These are phyloP conservation scores for Phylloscopus trochiloides DNA, from an alignment of 2,113 vertebrate genomes.

Conservation along the genomic window DNA sequence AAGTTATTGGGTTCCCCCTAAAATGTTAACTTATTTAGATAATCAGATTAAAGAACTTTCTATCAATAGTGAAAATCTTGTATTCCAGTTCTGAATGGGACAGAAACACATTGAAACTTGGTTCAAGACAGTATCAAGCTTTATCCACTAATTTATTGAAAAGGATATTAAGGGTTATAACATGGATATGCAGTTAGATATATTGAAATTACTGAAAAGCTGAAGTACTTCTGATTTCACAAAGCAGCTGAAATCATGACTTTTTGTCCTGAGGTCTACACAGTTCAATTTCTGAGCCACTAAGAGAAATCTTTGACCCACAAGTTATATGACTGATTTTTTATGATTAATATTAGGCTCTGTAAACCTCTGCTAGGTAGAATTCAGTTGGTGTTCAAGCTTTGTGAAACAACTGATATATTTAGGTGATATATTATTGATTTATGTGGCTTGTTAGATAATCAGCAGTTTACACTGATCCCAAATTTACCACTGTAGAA, in stretches of 20 bases:
- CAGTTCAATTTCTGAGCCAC: not conserved
- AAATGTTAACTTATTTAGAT: not conserved
- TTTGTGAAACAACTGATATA: not conserved
- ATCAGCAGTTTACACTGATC: not conserved
- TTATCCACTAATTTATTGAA: not conserved
- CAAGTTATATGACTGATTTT: not conserved
- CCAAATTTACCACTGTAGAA: not conserved
- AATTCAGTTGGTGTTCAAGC: not conserved
- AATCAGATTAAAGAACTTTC: not conserved
- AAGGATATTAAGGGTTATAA: not conserved
- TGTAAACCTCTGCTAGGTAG: not conserved
- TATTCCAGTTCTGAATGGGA: not conserved
- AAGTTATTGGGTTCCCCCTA: not conserved
- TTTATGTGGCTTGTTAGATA: not conserved
- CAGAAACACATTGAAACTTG: not conserved
- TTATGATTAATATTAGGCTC: not conserved
- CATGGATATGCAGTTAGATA: fast-evolving
- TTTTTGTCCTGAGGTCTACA: not conserved
- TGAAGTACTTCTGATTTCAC: not conserved
- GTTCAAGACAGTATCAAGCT: not conserved
- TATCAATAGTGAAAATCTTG: not conserved
- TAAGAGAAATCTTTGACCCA: not conserved
- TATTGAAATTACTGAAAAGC: not conserved
- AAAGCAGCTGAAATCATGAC: not conserved
- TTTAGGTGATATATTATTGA: not conserved